Conservation (phyloP, 2,113 vertebrate genomes). For the Antechinus flavipes region DNA sequence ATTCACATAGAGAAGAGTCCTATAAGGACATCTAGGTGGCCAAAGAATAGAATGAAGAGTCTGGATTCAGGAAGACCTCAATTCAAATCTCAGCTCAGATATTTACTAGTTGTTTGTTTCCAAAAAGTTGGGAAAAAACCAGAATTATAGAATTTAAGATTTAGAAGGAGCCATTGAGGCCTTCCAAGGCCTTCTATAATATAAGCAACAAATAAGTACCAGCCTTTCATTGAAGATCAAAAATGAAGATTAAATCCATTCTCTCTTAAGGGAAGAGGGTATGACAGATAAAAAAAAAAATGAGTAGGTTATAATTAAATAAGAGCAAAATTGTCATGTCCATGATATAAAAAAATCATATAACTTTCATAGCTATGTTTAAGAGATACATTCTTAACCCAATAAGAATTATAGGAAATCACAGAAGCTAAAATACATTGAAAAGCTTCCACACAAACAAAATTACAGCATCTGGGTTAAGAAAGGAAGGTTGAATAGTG, state of each 20-base stretch:
- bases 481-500: background rate
- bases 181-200: background rate
- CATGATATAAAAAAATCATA: background rate
- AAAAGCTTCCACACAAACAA: background rate
- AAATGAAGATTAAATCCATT: background rate
- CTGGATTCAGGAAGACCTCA: background rate
- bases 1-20: background rate
- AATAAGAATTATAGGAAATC: background rate
- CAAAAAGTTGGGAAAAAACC: background rate
- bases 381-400: background rate
- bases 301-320: background rate
- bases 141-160: background rate
- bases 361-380: background rate
- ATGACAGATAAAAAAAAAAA: background rate
- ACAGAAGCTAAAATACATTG: background rate
- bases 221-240: background rate
- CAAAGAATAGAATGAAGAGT: too few relatives aligned
- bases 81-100: background rate
- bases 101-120: too few relatives aligned
- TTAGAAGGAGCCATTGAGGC: background rate
- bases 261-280: background rate
- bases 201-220: background rate
- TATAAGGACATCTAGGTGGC: background rate
- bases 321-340: background rate
- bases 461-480: background rate